Percentiles rank a stretch among this genome's conserved stretches.
These are phyloP conservation scores for Diploscapter pachys DNA, from an alignment of 1,140 invertebrate genomes.

Conservation along the genomic window DNA sequence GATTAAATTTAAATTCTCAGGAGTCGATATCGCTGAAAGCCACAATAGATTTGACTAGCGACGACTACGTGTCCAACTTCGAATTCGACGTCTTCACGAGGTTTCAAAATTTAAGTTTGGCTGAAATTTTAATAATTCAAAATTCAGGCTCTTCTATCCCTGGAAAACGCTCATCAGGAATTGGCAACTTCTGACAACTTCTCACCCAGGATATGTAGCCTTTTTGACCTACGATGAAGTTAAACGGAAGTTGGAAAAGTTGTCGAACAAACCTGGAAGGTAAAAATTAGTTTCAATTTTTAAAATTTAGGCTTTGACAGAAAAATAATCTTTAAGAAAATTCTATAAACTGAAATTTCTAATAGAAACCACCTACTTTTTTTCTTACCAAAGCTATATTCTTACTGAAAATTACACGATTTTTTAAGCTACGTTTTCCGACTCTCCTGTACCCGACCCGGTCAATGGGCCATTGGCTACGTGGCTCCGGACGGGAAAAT, in stretches of 20 bases:
- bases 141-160: conserved; percentile 88
- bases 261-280: conserved; percentile 94
- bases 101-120: conserved; percentile 16
- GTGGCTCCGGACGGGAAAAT: conserved; percentile 98
- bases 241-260: conserved; percentile 91
- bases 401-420: background rate
- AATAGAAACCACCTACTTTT: conserved; percentile 17
- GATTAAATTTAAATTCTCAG: background rate
- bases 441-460: conserved; percentile 91
- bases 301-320: background rate
- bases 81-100: conserved; percentile 30
- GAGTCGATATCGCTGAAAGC: conserved; percentile 72
- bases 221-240: conserved; percentile 99
- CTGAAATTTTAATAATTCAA: conserved; percentile 2
- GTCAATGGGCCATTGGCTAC: conserved; percentile 99
- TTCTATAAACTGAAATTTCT: background rate
- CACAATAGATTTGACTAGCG: conserved; percentile 87
- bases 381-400: background rate
- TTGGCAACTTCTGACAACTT: conserved; percentile 97
- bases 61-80: conserved; percentile 31
- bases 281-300: conserved; percentile 62
- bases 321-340: too few species aligned
- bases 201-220: conserved; percentile 93
- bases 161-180: conserved; percentile 93
- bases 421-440: conserved; percentile 75